phyloP scores from a whole-genome alignment of 2,113 vertebrate genomes.

The Onychostoma macrolepis region DNA sequence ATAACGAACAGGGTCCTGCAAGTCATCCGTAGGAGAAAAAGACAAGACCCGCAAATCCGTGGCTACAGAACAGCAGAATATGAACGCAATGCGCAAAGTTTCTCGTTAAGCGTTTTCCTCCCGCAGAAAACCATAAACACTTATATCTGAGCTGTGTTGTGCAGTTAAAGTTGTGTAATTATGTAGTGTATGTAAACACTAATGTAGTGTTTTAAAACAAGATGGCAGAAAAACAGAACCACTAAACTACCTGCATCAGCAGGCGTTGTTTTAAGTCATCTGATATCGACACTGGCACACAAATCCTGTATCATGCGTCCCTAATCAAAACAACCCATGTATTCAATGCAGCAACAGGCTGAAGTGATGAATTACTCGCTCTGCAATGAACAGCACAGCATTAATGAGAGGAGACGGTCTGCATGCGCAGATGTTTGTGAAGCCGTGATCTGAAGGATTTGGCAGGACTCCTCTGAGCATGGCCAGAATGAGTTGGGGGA shows the following conservation, averaged over 20 bases:
- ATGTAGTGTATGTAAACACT: no score
- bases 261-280: not conserved
- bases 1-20: no score
- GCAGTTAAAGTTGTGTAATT: not conserved
- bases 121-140: no score
- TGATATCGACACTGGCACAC: not conserved
- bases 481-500: conserved; percentile 60
- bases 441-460: conserved; percentile 64
- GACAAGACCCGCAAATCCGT: no score
- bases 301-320: not conserved
- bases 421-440: conserved; percentile 5
- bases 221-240: not conserved
- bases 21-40: no score
- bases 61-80: no score
- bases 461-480: conserved; percentile 65
- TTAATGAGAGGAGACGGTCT: conserved; percentile 14
- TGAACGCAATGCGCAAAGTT: no score
- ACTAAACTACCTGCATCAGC: not conserved
- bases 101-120: no score
- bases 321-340: not conserved
- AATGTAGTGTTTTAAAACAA: not conserved
- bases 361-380: conserved; percentile 33
- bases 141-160: not conserved
- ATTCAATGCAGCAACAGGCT: conserved; percentile 15
- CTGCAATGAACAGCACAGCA: not conserved